Evolutionary conservation across 2,113 vertebrate species (phyloP).

Genomic region (Setophaga kirtlandii): DNA sequence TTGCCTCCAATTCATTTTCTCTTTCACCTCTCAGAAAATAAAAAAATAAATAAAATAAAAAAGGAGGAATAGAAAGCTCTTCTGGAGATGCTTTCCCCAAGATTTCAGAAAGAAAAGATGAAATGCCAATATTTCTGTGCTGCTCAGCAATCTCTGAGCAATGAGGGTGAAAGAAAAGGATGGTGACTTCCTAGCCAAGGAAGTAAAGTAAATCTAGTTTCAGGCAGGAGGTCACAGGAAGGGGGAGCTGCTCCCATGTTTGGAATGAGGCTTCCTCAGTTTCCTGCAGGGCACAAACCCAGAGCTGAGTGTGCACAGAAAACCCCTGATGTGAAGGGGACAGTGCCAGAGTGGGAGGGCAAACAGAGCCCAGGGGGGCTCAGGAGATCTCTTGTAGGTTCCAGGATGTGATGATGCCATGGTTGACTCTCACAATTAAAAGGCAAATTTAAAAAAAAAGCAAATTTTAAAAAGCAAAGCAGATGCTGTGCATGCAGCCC

Average conservation of each 20-base stretch:
- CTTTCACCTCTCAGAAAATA: background rate
- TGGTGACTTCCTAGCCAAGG: background rate
- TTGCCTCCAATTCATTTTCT: constrained; percentile 7
- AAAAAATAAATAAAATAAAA: too few species aligned
- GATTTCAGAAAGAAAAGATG: background rate
- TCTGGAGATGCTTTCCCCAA: background rate
- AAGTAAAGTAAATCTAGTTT: background rate
- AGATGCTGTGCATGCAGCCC: background rate
- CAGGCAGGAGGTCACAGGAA: background rate
- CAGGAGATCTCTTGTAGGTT: background rate
- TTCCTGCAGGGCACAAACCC: background rate
- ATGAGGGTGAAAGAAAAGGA: background rate
- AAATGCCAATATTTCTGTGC: background rate
- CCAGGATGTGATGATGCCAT: background rate
- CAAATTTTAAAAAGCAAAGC: background rate
- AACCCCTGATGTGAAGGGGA: background rate
- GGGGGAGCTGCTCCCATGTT: background rate
- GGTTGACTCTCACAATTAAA: background rate
- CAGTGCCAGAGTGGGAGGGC: fast-evolving
- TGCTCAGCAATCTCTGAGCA: background rate
- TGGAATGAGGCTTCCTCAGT: background rate
- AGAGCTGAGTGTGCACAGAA: fast-evolving
- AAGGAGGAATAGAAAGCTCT: background rate
- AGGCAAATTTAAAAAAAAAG: too few species aligned
- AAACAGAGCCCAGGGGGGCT: background rate